Base-by-base conservation (phyloP, 1,140 invertebrate genomes). In the Nasonia longicornis region DNA sequence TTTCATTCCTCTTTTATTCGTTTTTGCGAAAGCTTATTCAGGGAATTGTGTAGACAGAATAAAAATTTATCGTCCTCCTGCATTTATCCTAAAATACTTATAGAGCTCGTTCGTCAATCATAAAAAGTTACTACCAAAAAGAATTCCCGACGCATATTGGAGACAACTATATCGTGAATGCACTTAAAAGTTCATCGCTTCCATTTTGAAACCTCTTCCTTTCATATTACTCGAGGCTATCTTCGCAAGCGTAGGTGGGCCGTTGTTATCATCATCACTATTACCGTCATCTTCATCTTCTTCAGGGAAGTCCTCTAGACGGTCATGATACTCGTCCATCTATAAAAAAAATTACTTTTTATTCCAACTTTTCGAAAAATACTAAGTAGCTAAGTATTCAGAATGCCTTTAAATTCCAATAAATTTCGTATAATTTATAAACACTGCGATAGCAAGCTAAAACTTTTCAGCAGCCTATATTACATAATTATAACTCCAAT, bases 211-310 rank as follows among this genome's bases (percentile, higher is more conserved):
- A 70, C 87, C 85, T 83, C 89, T 90, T 42, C 88, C 87, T 80
- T 87, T 84, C 71, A 89, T 85, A 29, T 87, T 86, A 29, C 87
- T 89, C 0, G 88, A 83, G 10, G 84, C 85, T 20, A 89, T 87
- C 58, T 87, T 87, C 70, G 80, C 75, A 64, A 88, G 86, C n/a
- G 86, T 83, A 38, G 87, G 87, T 78, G 85, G 87, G 26, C 83
- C 84, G 77, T 91, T 89, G 75, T 87, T 89, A 70, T 90, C 87
- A 66, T 90, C 87, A 66, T 89, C 89, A 75, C 90, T 90, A 79
- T 88, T 90, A n/a, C 89, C 89, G 52, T 86, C 84, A 73, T 91
- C 90, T 58, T 92, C 91, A 38, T 91, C 89, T 78, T 91, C 91
- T 80, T 91, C 90, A 6, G 90, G 89, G 76, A 91, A 91, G 77